Base-by-base conservation (phyloP, 2,888 invertebrate genomes). In the Sarcophaga rosellei region DNA sequence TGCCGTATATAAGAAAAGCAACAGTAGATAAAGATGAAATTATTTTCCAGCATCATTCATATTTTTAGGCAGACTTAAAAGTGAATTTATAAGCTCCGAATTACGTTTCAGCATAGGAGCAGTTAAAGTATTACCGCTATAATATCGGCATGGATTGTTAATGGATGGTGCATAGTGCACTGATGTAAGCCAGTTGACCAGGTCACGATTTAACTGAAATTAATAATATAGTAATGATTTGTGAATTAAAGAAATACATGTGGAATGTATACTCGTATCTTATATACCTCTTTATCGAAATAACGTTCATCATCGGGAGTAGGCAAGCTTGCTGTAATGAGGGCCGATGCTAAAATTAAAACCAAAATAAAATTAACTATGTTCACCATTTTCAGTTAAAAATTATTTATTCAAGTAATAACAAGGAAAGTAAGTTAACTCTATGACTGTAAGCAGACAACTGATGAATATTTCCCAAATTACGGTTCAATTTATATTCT, bases 11-110 rank as follows among this genome's bases (percentile, higher is more conserved):
- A 25, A 47, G 10, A 20, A 45, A 23, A 53, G 53, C 53, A 53
- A 15, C 53, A 35, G 35, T 35, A 8, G 35, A 10, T 35, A 10
- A 35, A 35, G 35, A 35, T 35, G 10, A 20, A 21, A 59, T 93
- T 93, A 95, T 92, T 95, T 95, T 75, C 96, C 96, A 63, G 96
- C 96, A 81, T 96, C 95, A 89, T 95, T 95, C 95, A 96, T 95
- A 86, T 95, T 95, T 90, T 96, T 96, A 11, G 97, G 97, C 72
- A 97, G 92, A n/a, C 95, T 95, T 61, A 97, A 93, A n/a, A 97
- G 94, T 0, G 96, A 95, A 91, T 96, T 96, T 89, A 96, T 96
- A 10, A 96, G 93, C 90, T 96, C 96, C 0, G 96, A 96, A 90
- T 96, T 96, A 6, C 96, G 94, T 90, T 96, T 96, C 87, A 94